Evolutionary conservation across 2,888 invertebrate genomes (phyloP).

Genomic region (Chalcosyrphus nemorum): DNA sequence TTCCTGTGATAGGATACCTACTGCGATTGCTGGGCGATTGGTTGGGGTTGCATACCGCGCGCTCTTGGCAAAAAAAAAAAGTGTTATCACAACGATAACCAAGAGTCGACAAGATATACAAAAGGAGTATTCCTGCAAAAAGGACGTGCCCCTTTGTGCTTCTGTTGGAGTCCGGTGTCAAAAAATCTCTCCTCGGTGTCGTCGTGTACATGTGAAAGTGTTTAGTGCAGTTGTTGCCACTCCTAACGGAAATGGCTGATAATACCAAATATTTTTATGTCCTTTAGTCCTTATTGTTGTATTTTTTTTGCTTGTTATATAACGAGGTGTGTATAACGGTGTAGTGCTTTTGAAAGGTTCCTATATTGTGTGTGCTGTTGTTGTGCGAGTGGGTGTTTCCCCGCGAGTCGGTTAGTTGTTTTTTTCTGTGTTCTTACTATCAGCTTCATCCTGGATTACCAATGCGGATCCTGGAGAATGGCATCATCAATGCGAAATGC

Average conservation of each 20-base stretch:
- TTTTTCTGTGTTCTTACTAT: slow-evolving; percentile 10
- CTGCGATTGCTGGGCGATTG: slow-evolving; percentile 45
- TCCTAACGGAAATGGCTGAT: slow-evolving; percentile 66
- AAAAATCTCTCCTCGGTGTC: not conserved
- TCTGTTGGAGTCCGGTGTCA: not conserved
- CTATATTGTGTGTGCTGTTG: not conserved
- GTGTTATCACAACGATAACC: slow-evolving; percentile 59
- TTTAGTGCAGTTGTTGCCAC: slow-evolving; percentile 54
- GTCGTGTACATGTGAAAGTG: slow-evolving; percentile 47
- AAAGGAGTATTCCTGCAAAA: not conserved
- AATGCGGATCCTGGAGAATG: slow-evolving; percentile 66
- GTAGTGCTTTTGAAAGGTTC: slow-evolving; percentile 21
- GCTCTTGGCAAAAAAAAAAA: too few species aligned
- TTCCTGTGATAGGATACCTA: slow-evolving; percentile 55
- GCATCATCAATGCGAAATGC: slow-evolving; percentile 69
- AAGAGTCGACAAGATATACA: slow-evolving; percentile 34
- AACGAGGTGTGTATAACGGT: slow-evolving; percentile 52
- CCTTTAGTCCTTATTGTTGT: slow-evolving; percentile 18
- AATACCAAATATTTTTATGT: slow-evolving; percentile 51
- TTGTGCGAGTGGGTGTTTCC: not conserved
- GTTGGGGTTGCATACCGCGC: slow-evolving; percentile 54
- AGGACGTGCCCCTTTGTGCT: not conserved
- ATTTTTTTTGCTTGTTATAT: slow-evolving; percentile 61
- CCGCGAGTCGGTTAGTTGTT: not conserved
- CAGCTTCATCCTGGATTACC: slow-evolving; percentile 68